Evolutionary conservation across 2,113 vertebrate species (phyloP).

Genomic region (Zosterops borbonicus): DNA sequence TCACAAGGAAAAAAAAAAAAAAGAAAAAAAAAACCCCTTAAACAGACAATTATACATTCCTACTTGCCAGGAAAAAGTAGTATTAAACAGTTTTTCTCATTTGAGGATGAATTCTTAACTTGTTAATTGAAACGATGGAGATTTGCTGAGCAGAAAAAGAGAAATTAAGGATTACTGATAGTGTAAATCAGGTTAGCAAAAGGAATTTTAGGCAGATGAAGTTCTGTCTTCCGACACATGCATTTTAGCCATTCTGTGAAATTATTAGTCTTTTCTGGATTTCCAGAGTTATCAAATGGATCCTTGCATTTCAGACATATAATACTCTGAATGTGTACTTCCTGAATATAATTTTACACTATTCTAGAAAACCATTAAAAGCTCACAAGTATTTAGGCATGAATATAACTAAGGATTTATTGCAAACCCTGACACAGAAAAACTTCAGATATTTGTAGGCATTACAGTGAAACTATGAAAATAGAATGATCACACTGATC

Average conservation of each 20-base stretch:
- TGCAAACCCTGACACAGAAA: background rate
- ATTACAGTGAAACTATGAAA: background rate
- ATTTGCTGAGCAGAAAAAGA: background rate
- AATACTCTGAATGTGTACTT: background rate
- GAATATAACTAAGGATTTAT: background rate
- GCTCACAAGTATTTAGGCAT: background rate
- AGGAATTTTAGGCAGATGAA: background rate
- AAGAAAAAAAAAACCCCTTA: background rate
- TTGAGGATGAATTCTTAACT: background rate
- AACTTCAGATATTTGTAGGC: background rate
- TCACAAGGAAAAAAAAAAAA: background rate
- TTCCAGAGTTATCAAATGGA: background rate
- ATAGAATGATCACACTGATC: background rate
- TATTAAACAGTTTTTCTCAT: background rate
- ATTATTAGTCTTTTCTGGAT: background rate
- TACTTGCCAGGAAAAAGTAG: background rate
- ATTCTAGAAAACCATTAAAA: background rate
- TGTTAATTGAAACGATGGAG: background rate
- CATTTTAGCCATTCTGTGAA: background rate
- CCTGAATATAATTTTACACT: background rate
- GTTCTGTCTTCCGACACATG: background rate
- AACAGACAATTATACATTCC: background rate
- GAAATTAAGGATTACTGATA: background rate
- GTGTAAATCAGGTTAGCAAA: background rate
- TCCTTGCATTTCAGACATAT: background rate